Evolutionary conservation across 1,140 invertebrate genomes (phyloP).

Genomic region (Uloborus diversus): DNA sequence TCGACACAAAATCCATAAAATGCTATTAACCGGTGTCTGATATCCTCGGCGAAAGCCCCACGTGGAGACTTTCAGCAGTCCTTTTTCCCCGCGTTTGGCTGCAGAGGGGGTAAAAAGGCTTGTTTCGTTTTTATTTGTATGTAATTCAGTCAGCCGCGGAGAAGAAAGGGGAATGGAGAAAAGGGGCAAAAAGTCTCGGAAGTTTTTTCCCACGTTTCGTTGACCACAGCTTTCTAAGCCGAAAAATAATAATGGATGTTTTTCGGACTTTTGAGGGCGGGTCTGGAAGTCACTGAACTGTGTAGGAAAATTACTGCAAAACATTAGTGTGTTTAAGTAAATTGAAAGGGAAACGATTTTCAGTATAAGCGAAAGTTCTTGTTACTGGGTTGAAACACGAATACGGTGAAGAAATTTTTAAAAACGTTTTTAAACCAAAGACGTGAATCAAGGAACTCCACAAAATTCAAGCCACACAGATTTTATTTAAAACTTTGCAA

Average conservation of each 20-base stretch:
- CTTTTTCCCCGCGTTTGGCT: background rate
- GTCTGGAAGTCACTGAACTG: slow-evolving; percentile 45
- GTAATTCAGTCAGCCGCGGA: background rate
- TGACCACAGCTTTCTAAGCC: slow-evolving; percentile 46
- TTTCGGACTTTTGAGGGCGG: background rate
- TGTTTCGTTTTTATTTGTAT: background rate
- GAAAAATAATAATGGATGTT: slow-evolving; percentile 44
- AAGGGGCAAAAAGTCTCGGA: background rate
- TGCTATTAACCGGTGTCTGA: background rate
- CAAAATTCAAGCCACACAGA: background rate
- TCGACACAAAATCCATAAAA: background rate
- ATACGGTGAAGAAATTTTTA: background rate
- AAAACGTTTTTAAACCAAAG: background rate
- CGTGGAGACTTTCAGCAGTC: no score
- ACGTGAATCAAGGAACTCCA: background rate
- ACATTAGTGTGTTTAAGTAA: background rate
- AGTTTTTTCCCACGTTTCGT: slow-evolving; percentile 40
- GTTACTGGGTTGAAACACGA: no score
- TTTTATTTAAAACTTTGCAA: background rate
- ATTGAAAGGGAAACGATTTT: background rate
- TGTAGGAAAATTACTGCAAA: background rate
- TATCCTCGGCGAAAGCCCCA: no score
- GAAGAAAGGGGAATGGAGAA: background rate
- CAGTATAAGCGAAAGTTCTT: background rate
- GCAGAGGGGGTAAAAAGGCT: background rate